Conservation (phyloP, 2,888 invertebrate species). For the Taenaris catops region DNA sequence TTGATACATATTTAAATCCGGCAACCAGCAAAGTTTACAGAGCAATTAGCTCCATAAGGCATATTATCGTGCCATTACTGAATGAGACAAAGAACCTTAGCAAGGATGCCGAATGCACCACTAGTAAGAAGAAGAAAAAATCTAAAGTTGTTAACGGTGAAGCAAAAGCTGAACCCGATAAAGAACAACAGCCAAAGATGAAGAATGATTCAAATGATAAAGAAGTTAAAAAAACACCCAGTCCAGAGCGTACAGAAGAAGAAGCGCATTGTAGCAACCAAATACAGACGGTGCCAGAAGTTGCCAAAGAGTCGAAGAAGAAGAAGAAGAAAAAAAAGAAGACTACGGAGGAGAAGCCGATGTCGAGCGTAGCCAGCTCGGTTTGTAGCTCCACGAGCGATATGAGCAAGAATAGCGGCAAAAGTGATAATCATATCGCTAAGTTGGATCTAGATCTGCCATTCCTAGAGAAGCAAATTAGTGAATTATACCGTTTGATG, state of each 20-base stretch:
- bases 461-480: slow-evolving; percentile 73
- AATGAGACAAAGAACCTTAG: slow-evolving; percentile 18
- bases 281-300: slow-evolving; percentile 3
- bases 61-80: slow-evolving; percentile 36
- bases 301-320: slow-evolving; percentile 16
- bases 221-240: slow-evolving; percentile 2
- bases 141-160: slow-evolving; percentile 20
- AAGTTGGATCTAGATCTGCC: slow-evolving; percentile 44
- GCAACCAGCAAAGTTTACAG: slow-evolving; percentile 42
- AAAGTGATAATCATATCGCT: slow-evolving; percentile 26
- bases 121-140: slow-evolving; percentile 24
- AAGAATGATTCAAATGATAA: slow-evolving; percentile 7
- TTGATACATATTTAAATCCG: slow-evolving; percentile 29
- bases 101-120: slow-evolving; percentile 19
- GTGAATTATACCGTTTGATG: slow-evolving; percentile 72
- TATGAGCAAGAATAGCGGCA: slow-evolving; percentile 43
- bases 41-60: slow-evolving; percentile 39
- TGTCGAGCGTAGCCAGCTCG: slow-evolving; percentile 49
- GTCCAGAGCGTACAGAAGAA: slow-evolving; percentile 1
- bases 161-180: slow-evolving; percentile 13
- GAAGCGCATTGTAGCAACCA: slow-evolving; percentile 4
- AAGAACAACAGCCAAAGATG: slow-evolving; percentile 32
- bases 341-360: slow-evolving; percentile 24
- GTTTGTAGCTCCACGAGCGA: slow-evolving; percentile 58
- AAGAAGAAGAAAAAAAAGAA: slow-evolving; percentile 24